Percentiles rank a stretch among this genome's conserved stretches.
Evolutionary conservation across 1,140 invertebrate species (phyloP).

Genomic region (Drosophila nasuta): DNA sequence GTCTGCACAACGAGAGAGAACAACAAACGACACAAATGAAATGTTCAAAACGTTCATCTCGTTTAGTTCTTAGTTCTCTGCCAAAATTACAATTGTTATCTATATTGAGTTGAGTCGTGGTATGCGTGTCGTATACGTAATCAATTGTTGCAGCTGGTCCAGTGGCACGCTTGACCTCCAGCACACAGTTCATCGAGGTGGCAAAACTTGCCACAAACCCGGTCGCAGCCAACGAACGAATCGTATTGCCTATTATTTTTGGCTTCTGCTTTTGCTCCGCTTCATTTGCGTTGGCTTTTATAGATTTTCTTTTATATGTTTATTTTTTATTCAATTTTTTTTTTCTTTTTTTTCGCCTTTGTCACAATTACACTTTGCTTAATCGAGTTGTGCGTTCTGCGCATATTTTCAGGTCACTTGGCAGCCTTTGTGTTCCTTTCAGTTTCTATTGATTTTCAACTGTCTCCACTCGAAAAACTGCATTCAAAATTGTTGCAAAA

Average conservation of each 20-base stretch:
- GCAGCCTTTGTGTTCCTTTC: slow-evolving; percentile 61
- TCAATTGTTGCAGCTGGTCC: slow-evolving; percentile 73
- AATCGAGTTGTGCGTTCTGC: slow-evolving; percentile 71
- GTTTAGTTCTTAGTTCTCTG: slow-evolving; percentile 10
- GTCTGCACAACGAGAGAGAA: slow-evolving; percentile 51
- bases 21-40: slow-evolving; percentile 14
- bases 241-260: slow-evolving; percentile 49
- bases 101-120: slow-evolving; percentile 14
- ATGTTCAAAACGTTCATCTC: slow-evolving; percentile 28
- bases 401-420: slow-evolving; percentile 80
- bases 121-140: slow-evolving; percentile 74
- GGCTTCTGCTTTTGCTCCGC: slow-evolving; percentile 28
- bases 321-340: slow-evolving; percentile 7
- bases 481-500: slow-evolving; percentile 17
- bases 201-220: not conserved
- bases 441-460: slow-evolving; percentile 60
- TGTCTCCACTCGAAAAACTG: slow-evolving; percentile 34
- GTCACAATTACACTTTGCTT: slow-evolving; percentile 70
- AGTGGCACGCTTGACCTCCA: slow-evolving; percentile 41
- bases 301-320: slow-evolving; percentile 7
- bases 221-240: slow-evolving; percentile 1
- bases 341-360: slow-evolving; percentile 33
- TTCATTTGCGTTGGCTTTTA: slow-evolving; percentile 49
- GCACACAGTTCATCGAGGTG: slow-evolving; percentile 31
- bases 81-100: slow-evolving; percentile 36